These are phyloP conservation scores for Grantiella picta DNA, from an alignment of 2,113 vertebrate species.

Conservation along the genomic window DNA sequence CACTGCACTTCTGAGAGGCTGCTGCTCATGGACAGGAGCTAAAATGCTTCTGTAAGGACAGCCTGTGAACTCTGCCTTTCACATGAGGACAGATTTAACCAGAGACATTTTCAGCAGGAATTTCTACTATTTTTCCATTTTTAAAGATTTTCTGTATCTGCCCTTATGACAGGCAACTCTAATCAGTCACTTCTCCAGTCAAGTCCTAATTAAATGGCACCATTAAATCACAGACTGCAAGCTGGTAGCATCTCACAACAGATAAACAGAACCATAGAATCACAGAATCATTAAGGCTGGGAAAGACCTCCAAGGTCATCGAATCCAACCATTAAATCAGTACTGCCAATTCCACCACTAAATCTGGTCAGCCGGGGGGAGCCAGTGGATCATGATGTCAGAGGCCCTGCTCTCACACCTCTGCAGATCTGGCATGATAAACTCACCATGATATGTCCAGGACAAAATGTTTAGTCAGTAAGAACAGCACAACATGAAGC, in stretches of 20 bases:
- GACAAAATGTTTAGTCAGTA: background rate
- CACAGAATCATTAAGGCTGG: background rate
- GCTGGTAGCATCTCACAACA: background rate
- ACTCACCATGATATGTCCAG: background rate
- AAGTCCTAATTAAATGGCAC: background rate
- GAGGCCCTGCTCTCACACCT: background rate
- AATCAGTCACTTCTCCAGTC: background rate
- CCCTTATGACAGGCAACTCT: background rate
- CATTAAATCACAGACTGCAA: background rate
- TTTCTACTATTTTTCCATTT: background rate
- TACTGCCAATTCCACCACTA: background rate
- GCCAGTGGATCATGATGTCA: fast-evolving
- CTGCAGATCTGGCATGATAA: background rate
- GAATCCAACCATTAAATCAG: background rate
- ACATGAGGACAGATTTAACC: background rate
- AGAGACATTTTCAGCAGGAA: background rate
- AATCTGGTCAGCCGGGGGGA: background rate
- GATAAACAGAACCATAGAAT: background rate
- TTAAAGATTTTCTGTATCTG: background rate
- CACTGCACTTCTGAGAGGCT: background rate
- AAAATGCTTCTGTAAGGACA: background rate
- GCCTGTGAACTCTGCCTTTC: background rate
- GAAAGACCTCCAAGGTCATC: background rate
- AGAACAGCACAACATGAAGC: background rate
- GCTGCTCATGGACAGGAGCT: background rate